phyloP scores from a whole-genome alignment of 2,113 vertebrate genomes.

The Hiodon tergisus region DNA sequence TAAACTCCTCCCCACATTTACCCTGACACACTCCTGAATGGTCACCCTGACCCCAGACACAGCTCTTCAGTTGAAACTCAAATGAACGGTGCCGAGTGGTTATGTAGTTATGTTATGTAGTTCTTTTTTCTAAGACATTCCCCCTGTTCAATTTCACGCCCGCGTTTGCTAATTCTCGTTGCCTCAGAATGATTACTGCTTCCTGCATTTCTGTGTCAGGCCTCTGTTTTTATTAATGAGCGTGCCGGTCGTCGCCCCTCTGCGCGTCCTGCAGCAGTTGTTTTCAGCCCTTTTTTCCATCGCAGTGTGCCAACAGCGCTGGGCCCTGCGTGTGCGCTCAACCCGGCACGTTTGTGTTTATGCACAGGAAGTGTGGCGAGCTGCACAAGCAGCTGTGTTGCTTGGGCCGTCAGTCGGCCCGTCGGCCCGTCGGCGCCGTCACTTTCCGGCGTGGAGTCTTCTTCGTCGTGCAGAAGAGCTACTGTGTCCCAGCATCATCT shows the following conservation, averaged over 20 bases:
- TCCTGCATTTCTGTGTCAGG: background rate
- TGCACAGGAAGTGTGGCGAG: background rate
- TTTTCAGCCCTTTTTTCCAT: conserved; percentile 3
- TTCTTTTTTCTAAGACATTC: background rate
- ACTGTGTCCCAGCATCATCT: background rate
- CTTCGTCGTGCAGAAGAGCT: background rate
- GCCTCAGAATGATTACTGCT: background rate
- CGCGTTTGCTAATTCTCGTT: too few relatives aligned
- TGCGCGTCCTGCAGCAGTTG: background rate
- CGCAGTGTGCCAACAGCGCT: background rate
- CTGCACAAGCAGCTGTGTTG: background rate
- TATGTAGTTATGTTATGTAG: background rate
- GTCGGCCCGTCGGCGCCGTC: background rate
- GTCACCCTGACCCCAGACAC: background rate
- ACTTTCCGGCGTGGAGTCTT: background rate
- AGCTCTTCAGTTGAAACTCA: background rate
- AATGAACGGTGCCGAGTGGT: background rate
- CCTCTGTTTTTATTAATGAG: background rate
- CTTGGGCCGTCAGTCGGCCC: background rate
- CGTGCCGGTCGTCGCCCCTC: background rate
- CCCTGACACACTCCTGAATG: background rate
- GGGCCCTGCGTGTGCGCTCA: background rate
- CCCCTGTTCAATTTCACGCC: background rate
- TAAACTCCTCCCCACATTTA: background rate
- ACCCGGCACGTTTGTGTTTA: background rate